Conservation (phyloP, 2,888 invertebrate genomes). For the Chironomus tentans region DNA sequence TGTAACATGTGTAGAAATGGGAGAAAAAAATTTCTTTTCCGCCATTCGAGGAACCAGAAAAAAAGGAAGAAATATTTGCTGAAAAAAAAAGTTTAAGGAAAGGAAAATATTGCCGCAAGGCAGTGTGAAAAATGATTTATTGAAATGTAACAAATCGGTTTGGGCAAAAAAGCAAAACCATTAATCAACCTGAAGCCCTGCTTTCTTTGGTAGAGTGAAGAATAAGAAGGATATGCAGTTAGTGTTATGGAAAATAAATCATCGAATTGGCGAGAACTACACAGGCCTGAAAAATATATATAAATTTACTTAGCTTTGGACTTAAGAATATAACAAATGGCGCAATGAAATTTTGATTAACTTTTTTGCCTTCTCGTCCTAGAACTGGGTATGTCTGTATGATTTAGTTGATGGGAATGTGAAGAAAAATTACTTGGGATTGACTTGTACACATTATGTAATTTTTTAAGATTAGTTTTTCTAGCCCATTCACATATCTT, state of each 20-base stretch:
- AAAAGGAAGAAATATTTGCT: not conserved
- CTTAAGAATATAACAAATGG: constrained; percentile 19
- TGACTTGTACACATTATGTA: not conserved
- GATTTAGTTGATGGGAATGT: not conserved
- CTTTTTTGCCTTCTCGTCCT: not conserved
- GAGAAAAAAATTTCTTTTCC: not conserved
- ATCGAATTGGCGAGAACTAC: constrained; percentile 12
- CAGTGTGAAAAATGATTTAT: constrained; percentile 27
- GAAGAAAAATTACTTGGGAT: not conserved
- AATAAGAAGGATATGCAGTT: not conserved
- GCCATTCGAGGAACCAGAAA: not conserved
- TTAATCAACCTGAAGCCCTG: constrained; percentile 19
- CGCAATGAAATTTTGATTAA: constrained; percentile 24
- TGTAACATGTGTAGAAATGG: not conserved
- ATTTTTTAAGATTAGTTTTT: not conserved
- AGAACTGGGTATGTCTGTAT: not conserved
- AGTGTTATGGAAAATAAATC: constrained; percentile 6
- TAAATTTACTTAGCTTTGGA: not conserved
- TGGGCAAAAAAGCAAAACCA: constrained; percentile 20
- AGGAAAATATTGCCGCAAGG: constrained; percentile 11
- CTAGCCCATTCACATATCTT: not conserved
- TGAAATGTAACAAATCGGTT: constrained; percentile 27
- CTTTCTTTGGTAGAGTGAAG: too few relatives aligned
- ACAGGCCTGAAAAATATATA: too few relatives aligned
- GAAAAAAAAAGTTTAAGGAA: not conserved